These are phyloP conservation scores for Hemibagrus wyckioides DNA, from an alignment of 2,113 vertebrate species.

Conservation along the genomic window DNA sequence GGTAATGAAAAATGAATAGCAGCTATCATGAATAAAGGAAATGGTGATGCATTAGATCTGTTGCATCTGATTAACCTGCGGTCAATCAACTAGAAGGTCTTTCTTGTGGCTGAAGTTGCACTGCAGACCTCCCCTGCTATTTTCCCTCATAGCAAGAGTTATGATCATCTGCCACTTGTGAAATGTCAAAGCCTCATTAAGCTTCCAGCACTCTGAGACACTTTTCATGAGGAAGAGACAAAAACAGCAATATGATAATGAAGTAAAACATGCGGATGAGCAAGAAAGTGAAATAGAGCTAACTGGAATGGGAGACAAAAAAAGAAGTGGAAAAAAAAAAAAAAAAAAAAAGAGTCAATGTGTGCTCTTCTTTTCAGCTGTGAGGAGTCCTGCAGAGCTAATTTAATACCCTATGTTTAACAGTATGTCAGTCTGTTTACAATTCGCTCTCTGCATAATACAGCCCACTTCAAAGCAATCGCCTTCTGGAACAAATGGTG, in stretches of 20 bases:
- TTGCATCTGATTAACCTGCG: not conserved
- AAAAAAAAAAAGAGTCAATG: not conserved
- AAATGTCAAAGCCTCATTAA: constrained; percentile 55
- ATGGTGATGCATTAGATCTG: not conserved
- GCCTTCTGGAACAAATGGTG: constrained; percentile 31
- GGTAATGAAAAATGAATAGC: constrained; percentile 11
- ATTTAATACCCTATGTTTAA: constrained; percentile 45
- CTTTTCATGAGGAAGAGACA: constrained; percentile 13
- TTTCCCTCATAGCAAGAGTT: constrained; percentile 21
- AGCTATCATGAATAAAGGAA: not conserved
- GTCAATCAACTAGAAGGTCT: not conserved
- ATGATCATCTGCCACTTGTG: constrained; percentile 45
- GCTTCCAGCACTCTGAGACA: constrained; percentile 36
- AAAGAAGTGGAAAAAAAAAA: not conserved
- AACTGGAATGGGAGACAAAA: not conserved
- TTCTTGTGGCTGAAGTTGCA: not conserved
- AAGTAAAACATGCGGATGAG: not conserved
- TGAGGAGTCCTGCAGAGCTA: constrained; percentile 38
- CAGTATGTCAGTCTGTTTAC: constrained; percentile 49
- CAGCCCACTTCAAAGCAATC: constrained; percentile 7
- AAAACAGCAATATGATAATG: constrained; percentile 6
- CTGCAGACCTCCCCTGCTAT: constrained; percentile 15
- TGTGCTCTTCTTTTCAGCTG: constrained; percentile 1
- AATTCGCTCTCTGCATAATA: constrained; percentile 28
- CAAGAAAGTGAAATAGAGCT: constrained; percentile 1